These are phyloP conservation scores for Pao palembangensis DNA, from an alignment of 2,113 vertebrate genomes.

Conservation along the genomic window DNA sequence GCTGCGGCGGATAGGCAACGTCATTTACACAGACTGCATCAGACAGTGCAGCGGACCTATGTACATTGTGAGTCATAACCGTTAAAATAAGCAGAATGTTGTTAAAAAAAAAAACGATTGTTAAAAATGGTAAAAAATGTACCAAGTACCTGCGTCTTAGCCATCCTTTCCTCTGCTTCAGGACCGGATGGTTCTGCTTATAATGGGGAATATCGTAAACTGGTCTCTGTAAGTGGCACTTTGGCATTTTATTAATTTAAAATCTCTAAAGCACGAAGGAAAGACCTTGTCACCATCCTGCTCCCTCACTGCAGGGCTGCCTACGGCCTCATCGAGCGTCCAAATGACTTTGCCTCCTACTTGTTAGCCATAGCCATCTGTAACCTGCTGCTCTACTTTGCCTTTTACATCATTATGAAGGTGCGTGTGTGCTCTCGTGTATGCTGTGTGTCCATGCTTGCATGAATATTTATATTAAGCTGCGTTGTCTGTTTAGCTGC, in stretches of 20 bases:
- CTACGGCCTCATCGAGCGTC: constrained; percentile 87
- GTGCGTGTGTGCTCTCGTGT: constrained; percentile 67
- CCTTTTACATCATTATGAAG: constrained; percentile 99
- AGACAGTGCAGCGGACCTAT: constrained; percentile 95
- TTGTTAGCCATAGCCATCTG: constrained; percentile 96
- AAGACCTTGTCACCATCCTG: not conserved
- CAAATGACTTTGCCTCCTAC: constrained; percentile 97
- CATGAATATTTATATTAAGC: not conserved
- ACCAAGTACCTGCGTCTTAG: not conserved
- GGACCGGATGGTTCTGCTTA: constrained; percentile 96
- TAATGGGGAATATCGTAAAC: constrained; percentile 97
- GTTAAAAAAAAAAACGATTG: no score
- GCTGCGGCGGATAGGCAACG: constrained; percentile 81
- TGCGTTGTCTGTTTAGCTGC: constrained; percentile 56
- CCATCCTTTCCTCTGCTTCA: constrained; percentile 33
- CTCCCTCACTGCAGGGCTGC: constrained; percentile 77
- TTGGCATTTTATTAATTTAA: no score
- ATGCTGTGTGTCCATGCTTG: not conserved
- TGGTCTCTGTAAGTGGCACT: constrained; percentile 92
- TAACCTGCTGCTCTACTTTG: constrained; percentile 96
- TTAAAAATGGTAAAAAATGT: no score
- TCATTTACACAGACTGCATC: constrained; percentile 92
- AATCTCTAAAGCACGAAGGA: not conserved
- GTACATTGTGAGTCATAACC: constrained; percentile 84
- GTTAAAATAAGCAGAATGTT: no score